Conservation (phyloP, 2,888 invertebrate genomes). For the Luffia ferchaultella region DNA sequence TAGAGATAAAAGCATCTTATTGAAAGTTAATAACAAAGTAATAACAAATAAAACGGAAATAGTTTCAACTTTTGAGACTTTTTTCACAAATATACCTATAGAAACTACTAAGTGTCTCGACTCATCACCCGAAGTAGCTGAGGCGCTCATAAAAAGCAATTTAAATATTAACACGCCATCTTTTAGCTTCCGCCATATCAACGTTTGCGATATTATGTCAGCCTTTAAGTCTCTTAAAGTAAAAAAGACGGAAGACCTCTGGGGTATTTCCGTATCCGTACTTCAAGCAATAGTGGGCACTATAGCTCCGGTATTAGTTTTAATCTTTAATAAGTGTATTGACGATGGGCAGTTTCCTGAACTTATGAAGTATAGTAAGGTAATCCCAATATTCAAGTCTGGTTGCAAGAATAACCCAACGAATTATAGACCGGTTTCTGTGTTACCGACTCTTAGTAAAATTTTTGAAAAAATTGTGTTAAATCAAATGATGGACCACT, state of each 20-base stretch:
- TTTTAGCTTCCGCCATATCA: background rate
- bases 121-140: background rate
- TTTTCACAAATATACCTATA: background rate
- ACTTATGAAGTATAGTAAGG: background rate
- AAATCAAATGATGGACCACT: background rate
- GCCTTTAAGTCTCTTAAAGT: background rate
- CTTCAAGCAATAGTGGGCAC: background rate
- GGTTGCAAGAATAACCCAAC: background rate
- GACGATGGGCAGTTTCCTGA: background rate
- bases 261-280: background rate
- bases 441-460: background rate
- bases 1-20: background rate
- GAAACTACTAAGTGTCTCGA: background rate
- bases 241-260: background rate
- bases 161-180: background rate
- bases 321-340: background rate
- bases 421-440: background rate
- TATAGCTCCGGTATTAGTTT: background rate
- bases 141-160: background rate
- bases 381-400: background rate
- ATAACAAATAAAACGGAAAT: background rate
- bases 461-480: background rate
- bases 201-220: background rate
- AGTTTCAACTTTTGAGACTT: background rate
- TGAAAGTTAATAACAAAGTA: background rate